Evolutionary conservation across 2,888 invertebrate species (phyloP).

Genomic region (Ochropacha duplaris): DNA sequence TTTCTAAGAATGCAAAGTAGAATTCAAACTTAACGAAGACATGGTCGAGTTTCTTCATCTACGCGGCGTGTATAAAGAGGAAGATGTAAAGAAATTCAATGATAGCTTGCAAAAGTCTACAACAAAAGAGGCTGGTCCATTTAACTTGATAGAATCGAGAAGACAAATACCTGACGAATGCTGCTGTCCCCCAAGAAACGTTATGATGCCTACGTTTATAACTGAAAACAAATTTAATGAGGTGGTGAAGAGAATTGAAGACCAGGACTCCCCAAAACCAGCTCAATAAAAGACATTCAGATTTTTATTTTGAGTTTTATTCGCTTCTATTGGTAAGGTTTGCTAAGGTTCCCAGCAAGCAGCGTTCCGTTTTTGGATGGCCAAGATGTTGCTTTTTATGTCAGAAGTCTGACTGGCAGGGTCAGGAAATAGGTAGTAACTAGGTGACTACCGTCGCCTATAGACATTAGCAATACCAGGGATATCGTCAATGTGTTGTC

Average conservation of each 20-base stretch:
- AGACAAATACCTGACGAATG: conserved; percentile 27
- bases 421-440: too few relatives aligned
- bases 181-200: conserved; percentile 48
- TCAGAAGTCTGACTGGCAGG: too few relatives aligned
- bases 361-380: too few relatives aligned
- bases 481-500: too few relatives aligned
- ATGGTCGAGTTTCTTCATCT: conserved; percentile 47
- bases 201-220: conserved; percentile 60
- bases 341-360: too few relatives aligned
- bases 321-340: too few relatives aligned
- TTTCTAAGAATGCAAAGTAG: conserved; percentile 48
- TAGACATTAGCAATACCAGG: too few relatives aligned
- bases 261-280: not conserved
- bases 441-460: too few relatives aligned
- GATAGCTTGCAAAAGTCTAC: conserved; percentile 19
- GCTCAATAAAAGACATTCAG: not conserved
- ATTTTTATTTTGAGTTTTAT: not conserved
- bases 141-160: conserved; percentile 11
- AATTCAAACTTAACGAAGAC: conserved; percentile 51
- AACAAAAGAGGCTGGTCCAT: conserved; percentile 12
- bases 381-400: too few relatives aligned
- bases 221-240: conserved; percentile 49
- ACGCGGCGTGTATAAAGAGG: conserved; percentile 40
- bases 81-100: conserved; percentile 23
- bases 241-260: conserved; percentile 29